Evolutionary conservation across 2,797 vertebrate genomes (phyloP).

Genomic region (Clarias platycephalus): DNA sequence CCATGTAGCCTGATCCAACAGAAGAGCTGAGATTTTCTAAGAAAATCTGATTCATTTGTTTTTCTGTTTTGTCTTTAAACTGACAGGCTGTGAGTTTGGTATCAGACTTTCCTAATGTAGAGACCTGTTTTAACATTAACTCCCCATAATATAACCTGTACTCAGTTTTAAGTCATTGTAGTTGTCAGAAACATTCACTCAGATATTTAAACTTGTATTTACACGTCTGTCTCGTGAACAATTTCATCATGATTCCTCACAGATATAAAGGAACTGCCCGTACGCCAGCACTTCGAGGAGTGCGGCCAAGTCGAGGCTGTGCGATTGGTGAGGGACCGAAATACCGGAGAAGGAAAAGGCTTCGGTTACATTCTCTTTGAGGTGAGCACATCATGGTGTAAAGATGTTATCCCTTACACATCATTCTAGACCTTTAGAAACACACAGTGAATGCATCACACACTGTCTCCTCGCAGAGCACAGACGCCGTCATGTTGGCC

Average conservation of each 20-base stretch:
- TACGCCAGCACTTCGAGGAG: constrained; percentile 81
- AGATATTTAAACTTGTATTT: neutral
- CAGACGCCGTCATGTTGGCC: constrained; percentile 73
- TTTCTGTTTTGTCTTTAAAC: neutral
- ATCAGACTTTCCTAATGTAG: neutral
- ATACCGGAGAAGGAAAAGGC: constrained; percentile 86
- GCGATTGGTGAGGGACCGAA: constrained; percentile 83
- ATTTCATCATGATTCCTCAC: constrained; percentile 16
- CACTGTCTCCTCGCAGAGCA: constrained; percentile 57
- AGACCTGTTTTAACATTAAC: neutral
- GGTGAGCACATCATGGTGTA: constrained; percentile 64
- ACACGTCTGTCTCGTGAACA: neutral
- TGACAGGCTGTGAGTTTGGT: neutral
- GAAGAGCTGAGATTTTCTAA: too few species aligned
- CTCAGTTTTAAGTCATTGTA: neutral
- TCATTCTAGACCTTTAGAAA: neutral
- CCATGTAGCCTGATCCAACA: too few species aligned
- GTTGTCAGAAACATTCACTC: neutral
- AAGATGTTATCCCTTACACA: neutral
- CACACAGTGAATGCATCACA: neutral
- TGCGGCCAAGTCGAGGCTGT: constrained; percentile 83
- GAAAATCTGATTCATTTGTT: neutral
- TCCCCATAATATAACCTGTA: neutral
- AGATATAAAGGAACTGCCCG: constrained; percentile 77
- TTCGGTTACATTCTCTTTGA: constrained; percentile 94